These are phyloP conservation scores for Aselliscus stoliczkanus DNA, from an alignment of 2,797 vertebrate species.

Conservation along the genomic window DNA sequence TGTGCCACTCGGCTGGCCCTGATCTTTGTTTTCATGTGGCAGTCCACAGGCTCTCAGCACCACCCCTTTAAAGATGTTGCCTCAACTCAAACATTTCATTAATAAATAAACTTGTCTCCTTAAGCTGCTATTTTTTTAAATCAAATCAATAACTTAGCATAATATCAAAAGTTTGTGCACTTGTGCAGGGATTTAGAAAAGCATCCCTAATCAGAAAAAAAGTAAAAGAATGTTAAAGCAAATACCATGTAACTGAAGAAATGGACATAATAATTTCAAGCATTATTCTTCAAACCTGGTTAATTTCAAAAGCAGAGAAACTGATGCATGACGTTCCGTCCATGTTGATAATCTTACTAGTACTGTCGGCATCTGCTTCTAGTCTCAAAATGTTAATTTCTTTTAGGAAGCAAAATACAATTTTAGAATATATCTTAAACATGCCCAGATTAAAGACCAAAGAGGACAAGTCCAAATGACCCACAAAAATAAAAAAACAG, in stretches of 20 bases:
- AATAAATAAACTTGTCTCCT: background rate
- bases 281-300: background rate
- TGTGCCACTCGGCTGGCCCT: too few relatives aligned
- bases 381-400: background rate
- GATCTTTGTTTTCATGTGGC: background rate
- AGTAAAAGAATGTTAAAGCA: background rate
- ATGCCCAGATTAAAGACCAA: background rate
- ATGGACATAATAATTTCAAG: background rate
- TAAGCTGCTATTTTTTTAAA: background rate
- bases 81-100: background rate
- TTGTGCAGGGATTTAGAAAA: background rate
- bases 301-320: background rate
- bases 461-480: background rate
- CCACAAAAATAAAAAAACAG: background rate
- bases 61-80: background rate
- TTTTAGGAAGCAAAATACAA: background rate
- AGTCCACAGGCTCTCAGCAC: background rate
- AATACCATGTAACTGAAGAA: background rate
- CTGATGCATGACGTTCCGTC: background rate
- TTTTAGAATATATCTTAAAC: slow-evolving; percentile 3
- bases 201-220: background rate
- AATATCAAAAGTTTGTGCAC: background rate
- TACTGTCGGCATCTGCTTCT: background rate
- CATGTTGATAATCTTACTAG: background rate
- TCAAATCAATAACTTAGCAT: background rate